Evolutionary conservation across 2,113 vertebrate genomes (phyloP), one percentile per base, ranked within the genome.

Genomic region (Okapia johnstoni): DNA sequence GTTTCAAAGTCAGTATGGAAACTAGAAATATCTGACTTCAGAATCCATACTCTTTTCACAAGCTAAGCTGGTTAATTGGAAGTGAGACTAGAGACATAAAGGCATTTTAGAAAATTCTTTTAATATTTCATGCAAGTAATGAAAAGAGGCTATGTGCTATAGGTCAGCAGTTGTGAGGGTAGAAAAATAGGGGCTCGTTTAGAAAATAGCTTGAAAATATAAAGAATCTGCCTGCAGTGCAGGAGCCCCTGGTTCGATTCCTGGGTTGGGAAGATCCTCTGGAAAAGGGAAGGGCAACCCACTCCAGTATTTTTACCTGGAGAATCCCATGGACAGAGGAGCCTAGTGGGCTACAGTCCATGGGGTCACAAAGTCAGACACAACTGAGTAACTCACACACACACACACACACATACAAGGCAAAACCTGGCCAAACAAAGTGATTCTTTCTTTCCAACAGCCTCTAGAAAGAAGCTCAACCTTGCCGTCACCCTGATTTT

Each of bases 1-100:
- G 36, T 94, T 73, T 96, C 88, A 94, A 95, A 92, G 61, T 61
- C 36, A 23, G 57, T 86, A 94, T 84, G 85, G 16, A 93, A 81
- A 63, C 55, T 63, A 85, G 54, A 93, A 28, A 80, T 76, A 85
- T 77, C 93, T 54, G 79, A 90, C 30, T 92, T 46, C 5, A 58
- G 40, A 97, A 90, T 83, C 61, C 13, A 36, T 90, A 63, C 89
- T 92, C 48, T 83, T 96, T 88, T 92, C 36, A 70, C 36, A 70
- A 58, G 30, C 61, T 50, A 95, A 76, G 33, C 26, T 86, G 17
- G 88, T 94, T 96, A 95, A 95, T 33, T 90, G 73, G 30, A 92
- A 73, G 26, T 54, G 86, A 92, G 48, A 92, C 40, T 77, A 66
- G n/a, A 90, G 21, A 15, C 4, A 73, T 40, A 80, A 92, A 90